Base-by-base conservation (phyloP, 2,113 vertebrate genomes). In the Lipophrys pholis region DNA sequence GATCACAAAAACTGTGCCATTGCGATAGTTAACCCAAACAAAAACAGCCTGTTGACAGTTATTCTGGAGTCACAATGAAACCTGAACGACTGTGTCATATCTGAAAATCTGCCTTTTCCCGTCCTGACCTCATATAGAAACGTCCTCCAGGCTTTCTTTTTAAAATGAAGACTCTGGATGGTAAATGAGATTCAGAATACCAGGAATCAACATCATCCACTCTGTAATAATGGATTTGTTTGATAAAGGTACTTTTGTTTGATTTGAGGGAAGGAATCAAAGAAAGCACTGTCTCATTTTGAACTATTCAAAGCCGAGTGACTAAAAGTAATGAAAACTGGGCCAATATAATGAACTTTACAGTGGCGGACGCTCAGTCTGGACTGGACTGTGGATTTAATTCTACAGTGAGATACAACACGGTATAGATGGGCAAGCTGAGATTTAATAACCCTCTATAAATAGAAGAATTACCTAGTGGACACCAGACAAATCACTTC, bases 361-460 rank as follows among this genome's bases (percentile, higher is more conserved):
- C 21, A 94, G 84, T 92, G 78, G 87, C 90, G 90, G 56, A 60
- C 72, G 90, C 89, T 80, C 65, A 74, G 76, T 68, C 77, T 75
- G 86, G 89, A 89, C 61, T 61, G 85, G 86, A 90, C 83, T 73
- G 91, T 41, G 58, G 80, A 90, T 89, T 83, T 90, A 15, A 83
- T 91, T 93, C 75, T 93, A 90, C 54, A 55, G 90, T 68, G 90
- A 84, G 68, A 93, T 85, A 91, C 83, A 57, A 87, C 77, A 87
- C 63, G 56, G 79, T 4, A 11, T 52, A 59, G 68, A 91, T 89
- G 78, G 70, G 48, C 79, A 58, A 86, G 80, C 82, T 85, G 73
- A 87, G 69, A 87, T 82, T 61, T 92, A 93, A 93, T 93, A 91
- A 84, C 88, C 82, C 88, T 89, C 5, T 88, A 85, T 87, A 88